A percentile compares a stretch with the other conserved stretches of the same genome.
Conservation (phyloP, 2,888 invertebrate species). For the Melinopterus prodromus region DNA sequence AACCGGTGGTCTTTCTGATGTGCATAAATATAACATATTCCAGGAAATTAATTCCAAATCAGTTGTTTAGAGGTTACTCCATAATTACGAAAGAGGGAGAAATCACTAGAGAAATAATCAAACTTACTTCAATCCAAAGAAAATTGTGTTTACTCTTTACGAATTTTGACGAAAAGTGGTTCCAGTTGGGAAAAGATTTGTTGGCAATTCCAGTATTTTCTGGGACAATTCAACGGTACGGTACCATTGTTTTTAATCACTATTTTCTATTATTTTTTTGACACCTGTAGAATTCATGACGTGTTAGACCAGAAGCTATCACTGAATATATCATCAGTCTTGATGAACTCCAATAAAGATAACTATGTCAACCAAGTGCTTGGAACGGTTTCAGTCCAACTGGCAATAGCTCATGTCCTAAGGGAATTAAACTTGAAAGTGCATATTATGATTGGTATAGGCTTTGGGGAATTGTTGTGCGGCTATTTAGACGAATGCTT, state of each 20-base stretch:
- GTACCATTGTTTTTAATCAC: no score
- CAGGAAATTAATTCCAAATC: neutral
- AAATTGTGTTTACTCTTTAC: constrained; percentile 27
- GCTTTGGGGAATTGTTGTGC: constrained; percentile 89
- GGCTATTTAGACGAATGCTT: constrained; percentile 91
- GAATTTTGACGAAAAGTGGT: constrained; percentile 21
- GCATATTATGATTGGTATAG: constrained; percentile 67
- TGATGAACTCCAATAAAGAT: neutral
- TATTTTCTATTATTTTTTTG: constrained; percentile 18
- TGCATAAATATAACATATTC: no score
- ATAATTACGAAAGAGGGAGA: constrained; percentile 16
- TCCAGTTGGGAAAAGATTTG: constrained; percentile 10
- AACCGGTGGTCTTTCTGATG: no score
- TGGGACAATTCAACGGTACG: constrained; percentile 12
- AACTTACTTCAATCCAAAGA: neutral
- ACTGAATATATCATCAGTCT: no score
- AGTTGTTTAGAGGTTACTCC: neutral
- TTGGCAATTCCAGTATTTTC: constrained; percentile 28
- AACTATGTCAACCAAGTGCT: constrained; percentile 31
- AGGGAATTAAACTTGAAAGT: constrained; percentile 59
- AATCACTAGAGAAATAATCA: neutral
- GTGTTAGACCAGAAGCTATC: constrained; percentile 28
- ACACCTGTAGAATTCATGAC: constrained; percentile 14
- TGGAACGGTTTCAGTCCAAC: constrained; percentile 66
- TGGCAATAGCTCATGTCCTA: constrained; percentile 59